Conservation (phyloP, 2,888 invertebrate species). For the Napeogenes inachia region DNA sequence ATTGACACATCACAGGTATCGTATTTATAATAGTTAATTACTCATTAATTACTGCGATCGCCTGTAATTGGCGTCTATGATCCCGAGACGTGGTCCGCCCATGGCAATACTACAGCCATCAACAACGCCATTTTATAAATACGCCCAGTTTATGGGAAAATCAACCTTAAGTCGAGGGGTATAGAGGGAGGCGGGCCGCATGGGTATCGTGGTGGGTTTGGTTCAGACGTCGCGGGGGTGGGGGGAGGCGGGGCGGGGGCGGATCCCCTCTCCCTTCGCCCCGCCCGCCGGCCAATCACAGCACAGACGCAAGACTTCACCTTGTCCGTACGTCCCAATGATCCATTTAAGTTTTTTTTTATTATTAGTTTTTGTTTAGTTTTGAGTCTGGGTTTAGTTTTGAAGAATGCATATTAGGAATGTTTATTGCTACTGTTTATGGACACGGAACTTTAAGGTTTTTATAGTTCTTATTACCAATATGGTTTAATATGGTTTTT, state of each 20-base stretch:
- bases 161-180: conserved; percentile 38
- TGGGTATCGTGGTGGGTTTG: conserved; percentile 56
- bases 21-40: conserved; percentile 30
- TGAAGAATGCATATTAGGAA: conserved; percentile 27
- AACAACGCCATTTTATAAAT: conserved; percentile 46
- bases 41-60: conserved; percentile 64
- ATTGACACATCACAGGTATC: conserved; percentile 10
- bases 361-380: conserved; percentile 43
- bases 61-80: conserved; percentile 71
- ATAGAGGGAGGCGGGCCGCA: conserved; percentile 50
- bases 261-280: conserved; percentile 66
- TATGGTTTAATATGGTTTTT: too few species aligned
- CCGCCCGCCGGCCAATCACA: conserved; percentile 63
- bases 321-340: conserved; percentile 70
- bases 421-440: conserved; percentile 1
- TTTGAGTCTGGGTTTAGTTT: conserved; percentile 25
- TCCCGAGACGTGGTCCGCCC: conserved; percentile 69
- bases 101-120: conserved; percentile 72
- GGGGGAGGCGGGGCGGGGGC: conserved; percentile 60
- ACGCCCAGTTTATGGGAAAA: conserved; percentile 39
- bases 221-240: conserved; percentile 57
- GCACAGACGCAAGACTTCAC: conserved; percentile 63
- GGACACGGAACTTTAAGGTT: too few species aligned
- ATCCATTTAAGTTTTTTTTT: conserved; percentile 51
- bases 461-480: too few species aligned